phyloP scores from a whole-genome alignment of 2,797 vertebrate species.

The Tokudaia tokunoshimensis region DNA sequence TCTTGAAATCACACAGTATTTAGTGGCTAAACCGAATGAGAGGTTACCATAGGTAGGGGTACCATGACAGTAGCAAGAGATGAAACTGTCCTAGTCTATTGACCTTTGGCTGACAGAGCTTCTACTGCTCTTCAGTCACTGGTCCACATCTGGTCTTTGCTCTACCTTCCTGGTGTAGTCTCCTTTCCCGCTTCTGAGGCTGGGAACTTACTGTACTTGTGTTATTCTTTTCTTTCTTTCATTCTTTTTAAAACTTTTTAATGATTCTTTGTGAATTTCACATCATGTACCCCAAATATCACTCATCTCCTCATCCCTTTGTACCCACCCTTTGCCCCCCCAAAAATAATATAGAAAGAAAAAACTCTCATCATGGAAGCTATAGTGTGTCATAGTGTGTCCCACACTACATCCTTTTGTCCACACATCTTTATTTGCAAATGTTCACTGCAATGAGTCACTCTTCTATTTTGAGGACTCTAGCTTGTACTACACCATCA shows the following conservation, averaged over 20 bases:
- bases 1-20: constrained; percentile 7
- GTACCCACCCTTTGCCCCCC: not conserved
- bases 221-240: not conserved
- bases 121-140: not conserved
- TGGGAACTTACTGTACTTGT: not conserved
- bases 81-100: not conserved
- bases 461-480: not conserved
- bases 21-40: not conserved
- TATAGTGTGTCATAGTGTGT: not conserved
- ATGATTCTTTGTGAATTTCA: not conserved
- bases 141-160: not conserved
- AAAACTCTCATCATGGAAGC: not conserved
- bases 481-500: not conserved
- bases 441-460: not conserved
- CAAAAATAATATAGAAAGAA: not conserved
- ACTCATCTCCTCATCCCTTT: not conserved
- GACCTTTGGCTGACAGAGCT: not conserved
- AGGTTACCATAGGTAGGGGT: not conserved
- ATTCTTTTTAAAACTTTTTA: not conserved
- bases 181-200: not conserved
- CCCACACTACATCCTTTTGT: not conserved
- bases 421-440: not conserved
- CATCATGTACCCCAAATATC: not conserved
- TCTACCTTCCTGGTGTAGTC: not conserved
- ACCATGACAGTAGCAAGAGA: not conserved